phyloP scores from a whole-genome alignment of 2,113 vertebrate species.

The Amazona guildingii region DNA sequence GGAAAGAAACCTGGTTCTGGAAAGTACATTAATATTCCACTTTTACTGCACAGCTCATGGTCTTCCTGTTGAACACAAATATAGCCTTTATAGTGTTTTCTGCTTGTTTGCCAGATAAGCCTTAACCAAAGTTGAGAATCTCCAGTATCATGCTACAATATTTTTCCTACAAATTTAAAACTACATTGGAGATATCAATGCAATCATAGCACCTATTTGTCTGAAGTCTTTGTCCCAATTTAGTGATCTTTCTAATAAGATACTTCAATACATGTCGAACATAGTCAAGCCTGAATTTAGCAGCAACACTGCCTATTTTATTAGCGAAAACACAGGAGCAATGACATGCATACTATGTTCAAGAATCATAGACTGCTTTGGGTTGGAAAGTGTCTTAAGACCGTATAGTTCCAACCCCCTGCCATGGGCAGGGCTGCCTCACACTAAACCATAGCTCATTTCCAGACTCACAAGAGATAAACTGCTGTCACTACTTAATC shows the following conservation, averaged over 20 bases:
- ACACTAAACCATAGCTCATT: neutral
- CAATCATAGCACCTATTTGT: neutral
- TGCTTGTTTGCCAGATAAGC: neutral
- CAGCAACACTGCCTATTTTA: neutral
- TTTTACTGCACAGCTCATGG: neutral
- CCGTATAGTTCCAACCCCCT: neutral
- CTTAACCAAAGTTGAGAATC: neutral
- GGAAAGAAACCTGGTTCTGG: neutral
- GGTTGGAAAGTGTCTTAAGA: neutral
- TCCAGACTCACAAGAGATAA: neutral
- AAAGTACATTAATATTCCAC: neutral
- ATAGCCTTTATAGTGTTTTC: neutral
- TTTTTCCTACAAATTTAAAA: neutral
- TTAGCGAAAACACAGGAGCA: neutral
- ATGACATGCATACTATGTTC: neutral
- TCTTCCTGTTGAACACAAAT: neutral
- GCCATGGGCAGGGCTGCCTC: neutral
- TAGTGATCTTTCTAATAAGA: neutral
- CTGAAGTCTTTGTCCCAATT: neutral
- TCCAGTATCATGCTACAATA: neutral
- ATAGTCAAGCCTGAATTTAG: neutral
- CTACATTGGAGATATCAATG: neutral
- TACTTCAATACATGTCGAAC: neutral
- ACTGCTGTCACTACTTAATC: neutral
- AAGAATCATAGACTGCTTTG: neutral